Base-by-base conservation (phyloP, 2,888 invertebrate genomes). In the Rhamphomyia laevipes region DNA sequence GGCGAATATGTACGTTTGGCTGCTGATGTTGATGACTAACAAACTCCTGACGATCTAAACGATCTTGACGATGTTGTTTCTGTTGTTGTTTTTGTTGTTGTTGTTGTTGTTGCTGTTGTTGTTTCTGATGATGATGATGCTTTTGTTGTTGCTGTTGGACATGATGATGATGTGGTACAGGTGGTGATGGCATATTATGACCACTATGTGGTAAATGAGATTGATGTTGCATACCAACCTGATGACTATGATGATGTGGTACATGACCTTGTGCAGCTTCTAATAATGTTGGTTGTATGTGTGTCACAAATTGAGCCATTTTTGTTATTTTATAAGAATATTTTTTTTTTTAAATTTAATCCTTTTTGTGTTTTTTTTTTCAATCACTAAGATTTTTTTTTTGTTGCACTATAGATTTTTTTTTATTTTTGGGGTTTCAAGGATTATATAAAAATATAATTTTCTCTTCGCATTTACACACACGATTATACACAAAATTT, bases 261-360 rank as follows among this genome's bases (percentile, higher is more conserved):
- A 76, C 72, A 65, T 77, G 77, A 57, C 68, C 69, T 63, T 75
- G 76, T 40, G 76, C 73, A 21, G 78, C 73, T 64, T 77, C 77
- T 62, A 77, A 63, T 64, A 77, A 63, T 23, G 77, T 76, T 35
- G 77, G 76, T 62, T 77, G 76, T 57, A 77, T 76, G 58, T 76
- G 76, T 44, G 76, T 76, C 51, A 77, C 77, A 61, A 77, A 77
- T 63, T 77, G 77, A 56, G 77, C 76, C 77, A 77, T 77, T 51
- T 58, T 50, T n/a, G n/a, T n/a, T n/a, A n/a, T n/a, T n/a, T n/a
- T n/a, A n/a, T n/a, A n/a, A n/a, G n/a, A n/a, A n/a, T n/a, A n/a
- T n/a, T n/a, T n/a, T n/a, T n/a, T n/a, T n/a, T n/a, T n/a, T n/a
- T n/a, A n/a, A n/a, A n/a, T n/a, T n/a, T n/a, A n/a, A n/a, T n/a